Evolutionary conservation across 2,888 invertebrate species (phyloP).

Genomic region (Apamea monoglypha): DNA sequence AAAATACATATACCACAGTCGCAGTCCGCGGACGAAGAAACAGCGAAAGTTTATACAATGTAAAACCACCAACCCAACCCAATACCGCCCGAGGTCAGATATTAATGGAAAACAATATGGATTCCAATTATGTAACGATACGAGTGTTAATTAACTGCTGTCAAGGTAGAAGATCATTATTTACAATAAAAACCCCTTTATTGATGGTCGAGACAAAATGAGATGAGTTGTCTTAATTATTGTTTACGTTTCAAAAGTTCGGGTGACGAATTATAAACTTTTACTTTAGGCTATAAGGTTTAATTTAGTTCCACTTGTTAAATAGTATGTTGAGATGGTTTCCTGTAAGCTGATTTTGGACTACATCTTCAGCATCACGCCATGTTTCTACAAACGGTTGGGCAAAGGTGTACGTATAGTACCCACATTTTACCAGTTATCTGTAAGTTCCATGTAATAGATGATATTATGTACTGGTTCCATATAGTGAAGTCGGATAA

Average conservation of each 20-base stretch:
- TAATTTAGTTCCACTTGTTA: background rate
- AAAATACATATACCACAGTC: background rate
- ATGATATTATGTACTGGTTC: background rate
- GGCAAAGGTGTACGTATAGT: too few species aligned
- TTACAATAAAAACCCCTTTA: constrained; percentile 34
- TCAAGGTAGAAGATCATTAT: constrained; percentile 50
- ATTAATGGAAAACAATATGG: constrained; percentile 51
- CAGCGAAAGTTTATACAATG: constrained; percentile 43
- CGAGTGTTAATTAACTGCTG: constrained; percentile 43
- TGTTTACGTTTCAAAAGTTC: background rate
- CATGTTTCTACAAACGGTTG: too few species aligned
- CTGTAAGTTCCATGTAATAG: too few species aligned
- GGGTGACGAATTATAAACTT: background rate
- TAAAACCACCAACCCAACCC: constrained; percentile 33
- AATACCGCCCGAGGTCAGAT: constrained; percentile 46
- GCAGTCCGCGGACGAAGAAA: constrained; percentile 12
- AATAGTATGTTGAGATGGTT: background rate
- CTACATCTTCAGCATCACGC: background rate
- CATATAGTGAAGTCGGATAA: background rate
- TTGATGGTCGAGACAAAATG: constrained; percentile 16
- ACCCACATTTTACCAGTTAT: too few species aligned
- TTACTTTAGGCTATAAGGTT: background rate
- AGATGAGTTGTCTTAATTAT: constrained; percentile 19
- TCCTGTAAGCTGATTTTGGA: background rate
- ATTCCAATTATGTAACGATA: constrained; percentile 41